phyloP scores from a whole-genome alignment of 1,140 invertebrate genomes.

The Ylistrum balloti region DNA sequence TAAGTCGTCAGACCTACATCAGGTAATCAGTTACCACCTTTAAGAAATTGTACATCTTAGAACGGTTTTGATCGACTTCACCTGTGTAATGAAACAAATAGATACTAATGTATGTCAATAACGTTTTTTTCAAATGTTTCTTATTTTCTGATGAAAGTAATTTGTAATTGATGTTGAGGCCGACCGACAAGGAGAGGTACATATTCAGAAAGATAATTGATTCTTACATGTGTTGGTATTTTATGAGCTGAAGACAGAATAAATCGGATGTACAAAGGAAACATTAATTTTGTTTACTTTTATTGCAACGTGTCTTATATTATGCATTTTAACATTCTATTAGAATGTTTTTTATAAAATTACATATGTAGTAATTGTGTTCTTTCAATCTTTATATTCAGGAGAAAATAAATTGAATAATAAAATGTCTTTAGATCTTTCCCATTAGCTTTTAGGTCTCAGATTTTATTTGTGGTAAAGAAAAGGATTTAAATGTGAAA shows the following conservation, averaged over 20 bases:
- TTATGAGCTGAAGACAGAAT: neutral
- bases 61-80: neutral
- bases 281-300: neutral
- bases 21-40: constrained; percentile 4
- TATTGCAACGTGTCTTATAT: neutral
- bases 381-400: neutral
- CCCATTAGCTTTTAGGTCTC: constrained; percentile 33
- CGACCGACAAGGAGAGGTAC: neutral
- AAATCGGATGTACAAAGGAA: neutral
- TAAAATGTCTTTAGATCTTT: constrained; percentile 3
- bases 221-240: constrained; percentile 34
- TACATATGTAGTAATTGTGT: neutral
- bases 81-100: constrained; percentile 13
- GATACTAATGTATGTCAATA: constrained; percentile 1
- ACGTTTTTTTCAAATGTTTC: neutral
- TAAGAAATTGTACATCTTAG: constrained; percentile 39
- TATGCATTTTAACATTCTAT: constrained; percentile 6
- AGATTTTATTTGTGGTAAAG: neutral
- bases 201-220: constrained; percentile 30
- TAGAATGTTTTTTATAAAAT: constrained; percentile 22
- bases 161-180: neutral
- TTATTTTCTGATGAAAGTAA: neutral
- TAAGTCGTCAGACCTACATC: constrained; percentile 14
- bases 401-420: constrained; percentile 27
- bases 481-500: neutral